phyloP scores from a whole-genome alignment of 1,140 invertebrate species.

The Trachymyrmex septentrionalis region DNA sequence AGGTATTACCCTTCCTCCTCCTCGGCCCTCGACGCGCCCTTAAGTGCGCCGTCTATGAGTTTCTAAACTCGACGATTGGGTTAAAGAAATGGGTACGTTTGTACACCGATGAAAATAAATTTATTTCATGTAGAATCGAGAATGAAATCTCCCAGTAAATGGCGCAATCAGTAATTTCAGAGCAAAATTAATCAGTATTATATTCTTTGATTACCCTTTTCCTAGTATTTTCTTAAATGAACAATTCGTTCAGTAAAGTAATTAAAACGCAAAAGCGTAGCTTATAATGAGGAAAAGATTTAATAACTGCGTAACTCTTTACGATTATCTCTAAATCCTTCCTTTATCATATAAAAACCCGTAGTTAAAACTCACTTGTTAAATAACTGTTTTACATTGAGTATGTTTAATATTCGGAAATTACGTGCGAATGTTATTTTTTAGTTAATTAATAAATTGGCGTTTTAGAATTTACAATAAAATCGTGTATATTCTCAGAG shows the following conservation, averaged over 20 bases:
- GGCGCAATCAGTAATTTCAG: not conserved
- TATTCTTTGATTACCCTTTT: not conserved
- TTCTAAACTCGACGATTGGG: constrained; percentile 29
- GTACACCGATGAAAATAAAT: not conserved
- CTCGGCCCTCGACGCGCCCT: constrained; percentile 35
- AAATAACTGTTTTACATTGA: constrained; percentile 5
- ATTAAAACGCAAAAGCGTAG: not conserved
- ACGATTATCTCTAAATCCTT: not conserved
- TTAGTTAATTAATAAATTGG: not conserved
- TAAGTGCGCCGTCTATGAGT: constrained; percentile 46
- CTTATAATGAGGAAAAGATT: not conserved
- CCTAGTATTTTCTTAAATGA: not conserved
- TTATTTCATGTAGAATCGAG: not conserved
- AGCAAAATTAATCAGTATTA: not conserved
- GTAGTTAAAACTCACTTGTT: not conserved
- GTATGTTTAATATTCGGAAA: not conserved
- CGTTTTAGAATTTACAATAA: not conserved
- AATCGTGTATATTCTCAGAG: not conserved
- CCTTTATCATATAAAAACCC: not conserved
- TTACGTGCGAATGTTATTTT: constrained; percentile 16
- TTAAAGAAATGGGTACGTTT: constrained; percentile 19
- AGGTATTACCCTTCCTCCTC: constrained; percentile 53
- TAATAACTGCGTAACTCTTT: not conserved
- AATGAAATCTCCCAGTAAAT: not conserved
- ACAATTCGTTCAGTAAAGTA: not conserved